Conservation (phyloP, 2,113 vertebrate species). For the Pandion haliaetus region DNA sequence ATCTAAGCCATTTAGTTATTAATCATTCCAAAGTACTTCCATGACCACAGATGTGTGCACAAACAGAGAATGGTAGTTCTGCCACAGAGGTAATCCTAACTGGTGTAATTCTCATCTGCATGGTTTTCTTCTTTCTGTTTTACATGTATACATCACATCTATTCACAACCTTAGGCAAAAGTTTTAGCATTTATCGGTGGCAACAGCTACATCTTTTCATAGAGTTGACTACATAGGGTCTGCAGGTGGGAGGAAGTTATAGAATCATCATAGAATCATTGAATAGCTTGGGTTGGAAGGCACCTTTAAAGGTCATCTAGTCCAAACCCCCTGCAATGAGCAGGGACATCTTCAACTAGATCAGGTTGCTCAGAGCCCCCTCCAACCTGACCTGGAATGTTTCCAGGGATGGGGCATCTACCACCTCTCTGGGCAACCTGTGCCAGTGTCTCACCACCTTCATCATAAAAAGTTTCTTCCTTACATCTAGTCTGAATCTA, state of each 20-base stretch:
- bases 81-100: background rate
- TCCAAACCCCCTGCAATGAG: background rate
- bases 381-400: background rate
- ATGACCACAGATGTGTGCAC: background rate
- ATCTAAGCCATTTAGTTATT: background rate
- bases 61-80: background rate
- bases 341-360: background rate
- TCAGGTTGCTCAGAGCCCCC: background rate
- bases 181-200: background rate
- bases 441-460: background rate
- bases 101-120: background rate
- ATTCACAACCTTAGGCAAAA: background rate
- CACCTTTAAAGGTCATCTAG: background rate
- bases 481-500: background rate
- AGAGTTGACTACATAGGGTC: background rate
- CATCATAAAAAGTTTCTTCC: background rate
- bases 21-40: background rate
- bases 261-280: background rate
- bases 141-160: background rate
- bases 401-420: background rate
- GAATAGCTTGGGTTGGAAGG: background rate
- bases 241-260: background rate
- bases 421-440: background rate
- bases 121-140: background rate
- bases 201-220: background rate